phyloP scores from a whole-genome alignment of 2,888 invertebrate species.

The Macrophya alboannulata region DNA sequence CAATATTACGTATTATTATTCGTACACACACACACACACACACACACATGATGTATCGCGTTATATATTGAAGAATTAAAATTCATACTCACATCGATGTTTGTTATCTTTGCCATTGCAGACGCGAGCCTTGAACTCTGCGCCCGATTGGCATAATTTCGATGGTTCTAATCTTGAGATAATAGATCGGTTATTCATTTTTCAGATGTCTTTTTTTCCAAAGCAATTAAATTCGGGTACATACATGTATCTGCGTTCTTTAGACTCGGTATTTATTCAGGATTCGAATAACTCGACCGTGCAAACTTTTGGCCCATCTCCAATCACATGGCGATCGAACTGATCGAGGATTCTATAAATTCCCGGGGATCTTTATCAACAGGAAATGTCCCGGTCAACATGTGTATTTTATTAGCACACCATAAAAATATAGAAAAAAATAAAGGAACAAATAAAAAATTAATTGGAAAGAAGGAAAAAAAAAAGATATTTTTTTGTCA shows the following conservation, averaged over 20 bases:
- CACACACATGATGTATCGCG: neutral
- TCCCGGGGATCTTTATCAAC: slow-evolving; percentile 27
- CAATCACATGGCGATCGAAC: slow-evolving; percentile 25
- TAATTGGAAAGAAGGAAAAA: neutral
- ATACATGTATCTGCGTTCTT: neutral
- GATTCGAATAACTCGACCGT: neutral
- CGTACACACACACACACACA: neutral
- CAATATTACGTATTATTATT: neutral
- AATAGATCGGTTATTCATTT: neutral
- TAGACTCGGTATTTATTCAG: neutral
- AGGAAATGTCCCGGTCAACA: slow-evolving; percentile 32
- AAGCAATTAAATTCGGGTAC: neutral
- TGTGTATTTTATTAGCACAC: slow-evolving; percentile 27
- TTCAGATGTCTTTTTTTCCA: neutral
- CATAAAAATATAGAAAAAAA: slow-evolving; percentile 54
- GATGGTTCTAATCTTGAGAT: slow-evolving; percentile 26
- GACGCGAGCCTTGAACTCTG: slow-evolving; percentile 39
- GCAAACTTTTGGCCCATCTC: slow-evolving; percentile 30
- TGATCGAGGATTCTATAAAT: slow-evolving; percentile 42
- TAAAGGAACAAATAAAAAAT: neutral
- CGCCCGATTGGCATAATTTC: slow-evolving; percentile 25
- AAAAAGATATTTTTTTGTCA: neutral
- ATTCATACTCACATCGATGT: neutral
- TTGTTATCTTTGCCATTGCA: slow-evolving; percentile 11
- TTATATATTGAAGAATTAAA: neutral